Conservation (phyloP, 2,113 vertebrate species). For the Tetrao urogallus region DNA sequence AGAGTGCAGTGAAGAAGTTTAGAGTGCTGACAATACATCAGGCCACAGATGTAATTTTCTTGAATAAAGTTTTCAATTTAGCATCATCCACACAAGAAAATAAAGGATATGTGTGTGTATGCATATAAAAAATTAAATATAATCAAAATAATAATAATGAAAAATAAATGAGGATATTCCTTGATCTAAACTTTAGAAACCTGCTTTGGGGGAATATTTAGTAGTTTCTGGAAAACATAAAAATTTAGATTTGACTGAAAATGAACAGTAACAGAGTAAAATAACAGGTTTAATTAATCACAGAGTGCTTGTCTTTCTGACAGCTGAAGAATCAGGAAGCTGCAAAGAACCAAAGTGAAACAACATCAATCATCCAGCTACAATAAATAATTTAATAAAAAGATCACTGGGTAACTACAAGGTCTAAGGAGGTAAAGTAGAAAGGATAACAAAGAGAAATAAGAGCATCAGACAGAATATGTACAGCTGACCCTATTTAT, state of each 20-base stretch:
- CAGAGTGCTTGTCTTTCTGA: slow-evolving; percentile 75
- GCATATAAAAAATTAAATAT: slow-evolving; percentile 23
- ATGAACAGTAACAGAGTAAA: slow-evolving; percentile 70
- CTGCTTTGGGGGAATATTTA: slow-evolving; percentile 66
- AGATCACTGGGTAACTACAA: slow-evolving; percentile 71
- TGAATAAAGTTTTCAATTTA: neutral
- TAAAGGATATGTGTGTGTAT: neutral
- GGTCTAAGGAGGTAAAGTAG: slow-evolving; percentile 41
- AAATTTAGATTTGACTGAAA: slow-evolving; percentile 66
- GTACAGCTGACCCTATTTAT: slow-evolving; percentile 37
- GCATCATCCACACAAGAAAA: neutral
- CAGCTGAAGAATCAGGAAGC: slow-evolving; percentile 76
- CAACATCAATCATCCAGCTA: slow-evolving; percentile 75
- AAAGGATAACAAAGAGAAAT: slow-evolving; percentile 63
- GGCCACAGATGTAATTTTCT: neutral
- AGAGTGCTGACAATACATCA: neutral
- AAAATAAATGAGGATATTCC: slow-evolving; percentile 45
- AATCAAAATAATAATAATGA: slow-evolving; percentile 24
- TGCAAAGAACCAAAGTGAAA: slow-evolving; percentile 76
- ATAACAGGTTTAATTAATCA: slow-evolving; percentile 78
- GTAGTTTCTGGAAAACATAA: slow-evolving; percentile 66
- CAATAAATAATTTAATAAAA: slow-evolving; percentile 83
- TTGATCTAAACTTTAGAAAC: slow-evolving; percentile 40
- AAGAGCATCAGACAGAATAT: slow-evolving; percentile 18
- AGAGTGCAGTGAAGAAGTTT: neutral